A percentile compares a stretch with the other conserved stretches of the same genome.
Evolutionary conservation across 2,888 invertebrate genomes (phyloP).

Genomic region (Acrobeloides nanus): DNA sequence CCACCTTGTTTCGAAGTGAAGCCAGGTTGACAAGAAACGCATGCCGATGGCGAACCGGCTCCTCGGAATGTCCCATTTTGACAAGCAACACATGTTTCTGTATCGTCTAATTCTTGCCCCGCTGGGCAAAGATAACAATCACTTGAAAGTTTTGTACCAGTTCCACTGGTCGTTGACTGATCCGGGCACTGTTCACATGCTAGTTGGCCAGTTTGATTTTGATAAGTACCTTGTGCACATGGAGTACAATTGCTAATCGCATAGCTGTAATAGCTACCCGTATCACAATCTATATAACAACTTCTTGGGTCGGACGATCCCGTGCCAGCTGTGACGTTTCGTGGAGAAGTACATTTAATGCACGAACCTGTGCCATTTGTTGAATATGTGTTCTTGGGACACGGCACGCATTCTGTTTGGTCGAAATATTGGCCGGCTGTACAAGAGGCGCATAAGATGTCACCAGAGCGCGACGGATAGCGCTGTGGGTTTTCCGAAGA

Average conservation of each 20-base stretch:
- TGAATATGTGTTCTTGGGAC: conserved; percentile 16
- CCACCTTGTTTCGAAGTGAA: conserved; percentile 10
- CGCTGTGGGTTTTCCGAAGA: too few species aligned
- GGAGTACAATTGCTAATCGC: conserved; percentile 3
- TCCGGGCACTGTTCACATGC: conserved; percentile 6
- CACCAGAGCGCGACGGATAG: too few species aligned
- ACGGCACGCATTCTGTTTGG: conserved; percentile 8
- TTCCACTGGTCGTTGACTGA: conserved; percentile 3
- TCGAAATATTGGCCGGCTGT: conserved; percentile 9
- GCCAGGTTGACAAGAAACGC: conserved; percentile 10
- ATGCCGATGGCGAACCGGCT: background rate
- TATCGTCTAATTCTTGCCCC: conserved; percentile 8
- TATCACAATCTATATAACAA: conserved; percentile 15
- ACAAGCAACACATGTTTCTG: conserved; percentile 12
- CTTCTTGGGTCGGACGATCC: conserved; percentile 13
- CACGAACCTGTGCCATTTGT: conserved; percentile 12
- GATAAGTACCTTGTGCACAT: conserved; percentile 17
- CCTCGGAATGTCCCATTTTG: background rate
- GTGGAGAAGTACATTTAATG: conserved; percentile 9
- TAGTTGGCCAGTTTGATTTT: conserved; percentile 5
- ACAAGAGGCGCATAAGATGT: conserved; percentile 7
- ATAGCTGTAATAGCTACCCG: conserved; percentile 12
- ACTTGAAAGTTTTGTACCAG: conserved; percentile 6
- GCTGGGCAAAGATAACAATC: conserved; percentile 15
- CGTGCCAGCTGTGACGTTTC: conserved; percentile 13